Conservation (phyloP, 2,113 vertebrate species). For the Actenoides lindsayi region DNA sequence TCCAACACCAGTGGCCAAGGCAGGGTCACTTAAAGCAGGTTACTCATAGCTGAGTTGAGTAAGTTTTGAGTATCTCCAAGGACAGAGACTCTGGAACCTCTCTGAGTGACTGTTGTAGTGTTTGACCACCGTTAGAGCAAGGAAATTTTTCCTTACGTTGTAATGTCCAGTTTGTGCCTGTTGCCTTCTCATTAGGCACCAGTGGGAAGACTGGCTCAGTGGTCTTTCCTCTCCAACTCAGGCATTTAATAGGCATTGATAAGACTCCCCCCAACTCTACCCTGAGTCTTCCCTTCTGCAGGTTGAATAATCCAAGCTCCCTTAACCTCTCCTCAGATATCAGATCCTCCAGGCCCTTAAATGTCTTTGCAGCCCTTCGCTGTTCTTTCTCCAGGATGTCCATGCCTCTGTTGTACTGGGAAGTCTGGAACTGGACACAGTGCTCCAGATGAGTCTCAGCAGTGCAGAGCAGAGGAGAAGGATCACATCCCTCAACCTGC, state of each 20-base stretch:
- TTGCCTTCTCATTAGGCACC: background rate
- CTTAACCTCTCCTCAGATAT: background rate
- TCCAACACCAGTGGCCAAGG: background rate
- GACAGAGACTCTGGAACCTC: background rate
- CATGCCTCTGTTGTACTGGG: fast-evolving
- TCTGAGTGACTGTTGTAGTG: background rate
- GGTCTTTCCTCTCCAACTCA: background rate
- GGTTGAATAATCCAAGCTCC: background rate
- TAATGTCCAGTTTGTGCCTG: background rate
- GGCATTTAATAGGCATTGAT: background rate
- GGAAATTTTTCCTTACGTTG: background rate
- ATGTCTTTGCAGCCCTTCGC: background rate
- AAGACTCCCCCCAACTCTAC: fast-evolving
- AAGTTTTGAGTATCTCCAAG: background rate
- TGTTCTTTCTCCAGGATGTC: background rate
- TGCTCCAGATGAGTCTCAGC: background rate
- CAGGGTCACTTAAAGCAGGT: background rate
- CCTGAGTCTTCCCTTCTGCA: background rate
- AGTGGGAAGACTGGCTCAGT: background rate
- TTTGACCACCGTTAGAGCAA: background rate
- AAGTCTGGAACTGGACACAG: background rate
- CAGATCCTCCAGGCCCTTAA: background rate
- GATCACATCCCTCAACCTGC: background rate
- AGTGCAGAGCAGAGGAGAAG: background rate
- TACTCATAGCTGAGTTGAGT: background rate